Evolutionary conservation across 2,888 invertebrate species (phyloP), one percentile per base, ranked within the genome.

Genomic region (Argyresthia goedartella): DNA sequence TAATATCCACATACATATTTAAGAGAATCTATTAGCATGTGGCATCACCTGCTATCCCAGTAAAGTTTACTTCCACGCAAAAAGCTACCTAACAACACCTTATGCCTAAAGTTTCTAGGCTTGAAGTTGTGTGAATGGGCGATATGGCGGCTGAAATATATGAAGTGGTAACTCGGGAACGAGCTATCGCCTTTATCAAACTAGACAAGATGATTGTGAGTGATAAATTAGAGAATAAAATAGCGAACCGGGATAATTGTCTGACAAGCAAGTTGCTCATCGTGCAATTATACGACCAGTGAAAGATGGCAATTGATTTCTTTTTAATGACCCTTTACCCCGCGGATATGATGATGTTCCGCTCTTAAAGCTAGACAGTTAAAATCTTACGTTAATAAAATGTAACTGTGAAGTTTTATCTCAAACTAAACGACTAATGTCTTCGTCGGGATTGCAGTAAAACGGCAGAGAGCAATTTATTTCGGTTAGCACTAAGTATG

Each of bases 151-250:
- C 6, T 2, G 25, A 25, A 25, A 25, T 25, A 6, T 25, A 25
- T 25, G 25, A 6, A 25, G 13, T 44, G 44, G 15, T 14, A 14
- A 9, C n/a, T 14, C 14, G 9, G 44, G 44, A 15, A 8, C 14
- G n/a, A 47, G 52, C 54, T 54, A 51, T 58, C 61, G 59, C 57
- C 62, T 68, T 59, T 60, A 67, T 67, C 67, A 67, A 60, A 60
- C 60, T 58, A 57, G 68, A 71, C 69, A 70, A 63, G 65, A 63
- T 64, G 62, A 66, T 64, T 66, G 61, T 61, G 50, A 53, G 59
- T 57, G 54, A 58, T 34, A 44, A 54, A 45, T 53, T 54, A 57
- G 51, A 10, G 42, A 16, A 50, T 50, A 41, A 41, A 53, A 56
- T 58, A 60, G 59, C 54, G 53, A 53, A 58, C 46, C 55, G 58